phyloP scores from a whole-genome alignment of 2,113 vertebrate species.

The Indicator indicator region DNA sequence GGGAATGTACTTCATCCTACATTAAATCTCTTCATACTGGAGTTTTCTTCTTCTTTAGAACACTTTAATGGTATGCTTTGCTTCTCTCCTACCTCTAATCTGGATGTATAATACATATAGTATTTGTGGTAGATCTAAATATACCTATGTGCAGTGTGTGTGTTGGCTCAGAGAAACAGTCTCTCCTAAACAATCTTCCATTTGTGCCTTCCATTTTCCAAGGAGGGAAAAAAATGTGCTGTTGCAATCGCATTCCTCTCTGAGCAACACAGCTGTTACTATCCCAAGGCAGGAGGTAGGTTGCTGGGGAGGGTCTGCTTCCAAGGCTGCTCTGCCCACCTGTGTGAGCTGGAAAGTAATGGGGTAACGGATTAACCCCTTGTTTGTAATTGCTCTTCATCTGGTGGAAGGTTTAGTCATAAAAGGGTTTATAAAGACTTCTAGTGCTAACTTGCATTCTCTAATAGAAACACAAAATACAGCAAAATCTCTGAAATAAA shows the following conservation, averaged over 20 bases:
- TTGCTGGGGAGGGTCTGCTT: background rate
- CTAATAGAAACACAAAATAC: background rate
- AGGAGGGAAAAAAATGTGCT: background rate
- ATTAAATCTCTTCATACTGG: background rate
- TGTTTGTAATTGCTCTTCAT: background rate
- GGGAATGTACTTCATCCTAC: background rate
- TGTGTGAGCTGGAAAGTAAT: rapidly evolving
- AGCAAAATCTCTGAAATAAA: background rate
- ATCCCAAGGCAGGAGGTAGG: rapidly evolving
- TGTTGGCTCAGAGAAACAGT: background rate
- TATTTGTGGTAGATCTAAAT: background rate
- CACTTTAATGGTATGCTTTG: background rate
- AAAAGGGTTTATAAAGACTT: background rate
- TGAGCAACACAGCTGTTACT: background rate
- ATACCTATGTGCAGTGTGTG: background rate
- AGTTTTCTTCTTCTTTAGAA: background rate
- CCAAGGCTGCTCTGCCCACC: background rate
- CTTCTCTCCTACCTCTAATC: background rate
- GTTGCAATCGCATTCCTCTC: background rate
- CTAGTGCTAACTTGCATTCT: background rate
- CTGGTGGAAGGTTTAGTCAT: background rate
- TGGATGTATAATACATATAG: background rate
- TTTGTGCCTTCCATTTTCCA: background rate
- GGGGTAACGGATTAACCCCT: rapidly evolving
- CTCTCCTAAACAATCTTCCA: background rate